A percentile compares a stretch with the other conserved stretches of the same genome.
Conservation (phyloP, 2,888 invertebrate genomes). For the Lasiommata megera region DNA sequence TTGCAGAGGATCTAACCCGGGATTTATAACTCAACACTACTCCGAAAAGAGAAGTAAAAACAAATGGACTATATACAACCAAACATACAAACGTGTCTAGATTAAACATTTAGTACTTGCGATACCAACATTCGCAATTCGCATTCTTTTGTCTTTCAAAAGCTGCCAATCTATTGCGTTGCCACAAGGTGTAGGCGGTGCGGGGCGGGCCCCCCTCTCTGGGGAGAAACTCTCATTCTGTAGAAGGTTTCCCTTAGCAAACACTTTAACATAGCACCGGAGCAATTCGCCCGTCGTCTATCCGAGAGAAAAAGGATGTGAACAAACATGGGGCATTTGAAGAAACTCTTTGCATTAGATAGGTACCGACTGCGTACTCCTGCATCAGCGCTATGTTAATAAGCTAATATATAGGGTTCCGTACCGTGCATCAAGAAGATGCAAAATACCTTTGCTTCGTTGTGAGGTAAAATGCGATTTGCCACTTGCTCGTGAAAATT, state of each 20-base stretch:
- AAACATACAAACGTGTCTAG: no score
- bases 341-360: conserved; percentile 22
- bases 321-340: conserved; percentile 29
- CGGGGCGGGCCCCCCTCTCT: conserved; percentile 10
- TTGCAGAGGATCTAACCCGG: no score
- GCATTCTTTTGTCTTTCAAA: conserved; percentile 19
- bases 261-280: conserved; percentile 53
- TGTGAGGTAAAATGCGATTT: no score
- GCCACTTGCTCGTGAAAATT: no score
- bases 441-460: no score
- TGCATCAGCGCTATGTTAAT: neutral
- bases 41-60: no score
- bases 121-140: neutral
- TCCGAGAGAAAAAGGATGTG: conserved; percentile 38
- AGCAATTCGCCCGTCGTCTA: conserved; percentile 48
- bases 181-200: conserved; percentile 17
- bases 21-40: no score
- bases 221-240: conserved; percentile 18
- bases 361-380: neutral
- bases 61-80: no score
- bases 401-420: no score
- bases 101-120: neutral
- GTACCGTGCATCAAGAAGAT: no score
- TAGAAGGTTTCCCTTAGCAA: conserved; percentile 39
- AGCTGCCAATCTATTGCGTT: conserved; percentile 29